A percentile compares a stretch with the other conserved stretches of the same genome.
phyloP scores from a whole-genome alignment of 2,113 vertebrate species.

The Chascanopsetta lugubris region DNA sequence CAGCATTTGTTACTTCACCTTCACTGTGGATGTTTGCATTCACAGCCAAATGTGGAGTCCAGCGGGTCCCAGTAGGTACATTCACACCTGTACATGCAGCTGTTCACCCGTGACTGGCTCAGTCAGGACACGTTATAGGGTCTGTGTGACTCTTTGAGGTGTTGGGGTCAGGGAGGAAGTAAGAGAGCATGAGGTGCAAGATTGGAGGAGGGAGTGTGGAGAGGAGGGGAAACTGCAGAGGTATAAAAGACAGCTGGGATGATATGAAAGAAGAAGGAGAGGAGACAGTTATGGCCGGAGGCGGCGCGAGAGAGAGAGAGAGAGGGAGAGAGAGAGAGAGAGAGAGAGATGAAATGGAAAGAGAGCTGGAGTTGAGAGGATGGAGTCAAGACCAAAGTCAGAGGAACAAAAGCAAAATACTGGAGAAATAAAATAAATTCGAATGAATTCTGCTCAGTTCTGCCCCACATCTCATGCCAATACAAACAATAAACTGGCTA shows the following conservation, averaged over 20 bases:
- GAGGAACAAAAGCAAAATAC: neutral
- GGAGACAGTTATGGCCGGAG: slow-evolving; percentile 35
- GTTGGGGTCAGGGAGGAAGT: slow-evolving; percentile 50
- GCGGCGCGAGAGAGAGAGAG: neutral
- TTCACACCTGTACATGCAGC: slow-evolving; percentile 37
- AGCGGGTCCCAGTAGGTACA: neutral
- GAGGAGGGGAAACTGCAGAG: slow-evolving; percentile 31
- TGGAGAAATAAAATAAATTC: neutral
- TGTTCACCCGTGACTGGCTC: slow-evolving; percentile 29
- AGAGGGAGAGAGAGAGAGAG: neutral
- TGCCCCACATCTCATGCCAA: too few relatives aligned
- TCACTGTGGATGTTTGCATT: slow-evolving; percentile 5
- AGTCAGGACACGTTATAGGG: slow-evolving; percentile 24
- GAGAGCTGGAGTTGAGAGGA: neutral
- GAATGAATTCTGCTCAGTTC: slow-evolving; percentile 2
- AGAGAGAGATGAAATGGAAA: slow-evolving; percentile 15
- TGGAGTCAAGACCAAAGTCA: neutral
- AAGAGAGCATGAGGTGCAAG: slow-evolving; percentile 38
- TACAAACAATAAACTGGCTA: too few relatives aligned
- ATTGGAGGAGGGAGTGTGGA: slow-evolving; percentile 12
- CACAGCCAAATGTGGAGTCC: slow-evolving; percentile 29
- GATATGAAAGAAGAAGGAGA: slow-evolving; percentile 29
- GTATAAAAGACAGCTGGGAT: slow-evolving; percentile 53
- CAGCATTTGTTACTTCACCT: neutral
- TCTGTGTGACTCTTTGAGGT: slow-evolving; percentile 36